Evolutionary conservation across 2,888 invertebrate genomes (phyloP).

Genomic region (Nineta flava): DNA sequence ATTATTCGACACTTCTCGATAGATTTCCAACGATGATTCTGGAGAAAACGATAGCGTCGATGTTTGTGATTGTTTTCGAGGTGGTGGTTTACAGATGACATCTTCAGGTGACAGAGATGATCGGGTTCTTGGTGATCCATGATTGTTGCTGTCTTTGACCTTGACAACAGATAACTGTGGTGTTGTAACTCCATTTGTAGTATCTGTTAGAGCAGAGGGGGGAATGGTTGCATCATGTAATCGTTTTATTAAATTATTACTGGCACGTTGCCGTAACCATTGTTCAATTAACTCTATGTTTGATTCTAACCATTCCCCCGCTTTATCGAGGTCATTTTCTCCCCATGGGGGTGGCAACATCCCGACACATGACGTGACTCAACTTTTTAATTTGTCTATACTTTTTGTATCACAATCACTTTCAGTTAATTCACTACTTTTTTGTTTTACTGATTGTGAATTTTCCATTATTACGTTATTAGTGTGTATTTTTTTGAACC

Average conservation of each 20-base stretch:
- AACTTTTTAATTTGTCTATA: conserved; percentile 2
- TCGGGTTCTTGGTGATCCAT: too few relatives aligned
- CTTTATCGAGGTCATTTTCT: conserved; percentile 20
- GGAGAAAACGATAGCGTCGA: background rate
- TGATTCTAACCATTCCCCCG: conserved; percentile 32
- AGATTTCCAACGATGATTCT: background rate
- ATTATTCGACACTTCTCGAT: background rate
- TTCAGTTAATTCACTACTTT: background rate
- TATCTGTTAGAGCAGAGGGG: conserved; percentile 1
- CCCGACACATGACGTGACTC: conserved; percentile 22
- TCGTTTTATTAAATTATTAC: conserved; percentile 43
- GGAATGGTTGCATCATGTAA: conserved; percentile 29
- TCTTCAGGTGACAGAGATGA: too few relatives aligned
- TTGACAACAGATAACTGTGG: background rate
- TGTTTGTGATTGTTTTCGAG: background rate
- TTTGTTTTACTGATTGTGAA: background rate
- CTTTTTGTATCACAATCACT: background rate
- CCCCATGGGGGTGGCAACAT: conserved; percentile 25
- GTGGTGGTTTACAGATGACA: background rate
- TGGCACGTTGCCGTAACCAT: conserved; percentile 64
- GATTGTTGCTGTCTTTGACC: too few relatives aligned
- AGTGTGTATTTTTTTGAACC: too few relatives aligned
- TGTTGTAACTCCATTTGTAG: background rate
- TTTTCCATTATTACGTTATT: background rate
- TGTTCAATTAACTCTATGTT: conserved; percentile 55